Evolutionary conservation across 2,888 invertebrate species (phyloP), one percentile per base, ranked within the genome.

Genomic region (Mimumesa dahlbomi): DNA sequence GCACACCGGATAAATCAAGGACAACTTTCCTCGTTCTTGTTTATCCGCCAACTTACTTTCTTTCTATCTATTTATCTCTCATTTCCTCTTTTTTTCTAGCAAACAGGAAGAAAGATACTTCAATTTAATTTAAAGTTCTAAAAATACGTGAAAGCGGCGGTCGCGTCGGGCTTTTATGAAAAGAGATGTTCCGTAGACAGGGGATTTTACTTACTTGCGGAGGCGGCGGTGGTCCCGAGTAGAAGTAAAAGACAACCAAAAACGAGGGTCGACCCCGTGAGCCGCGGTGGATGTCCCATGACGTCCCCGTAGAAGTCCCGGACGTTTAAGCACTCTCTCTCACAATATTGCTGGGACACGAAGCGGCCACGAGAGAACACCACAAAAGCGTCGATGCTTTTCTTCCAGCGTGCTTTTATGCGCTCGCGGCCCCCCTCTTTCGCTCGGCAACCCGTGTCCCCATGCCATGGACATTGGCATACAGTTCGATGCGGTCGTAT

Each of bases 401-500:
- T 87, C 86, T 84, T 83, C 84, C 79, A 67, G 73, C 79, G 81
- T 74, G 87, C 88, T 89, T 89, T 88, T 89, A 89, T 89, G 87
- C 85, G 87, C 84, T 87, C 86, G 84, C 77, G 74, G 77, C 75
- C 81, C 82, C 84, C 82, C 81, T 74, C 79, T 52, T 50, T 16
- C 16, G 14, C 36, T 18, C 29, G 42, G 43, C 48, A 25, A 59
- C 57, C 42, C 46, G 46, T 49, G 31, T 43, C 57, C 61, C 54
- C 36, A 52, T 54, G 65, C 31, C 54, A n/a, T 72, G 64, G 71
- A 71, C 71, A 72, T 72, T 71, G 71, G 71, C 71, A 70, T 70
- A 63, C 52, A 50, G 52, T 25, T 29, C 62, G 29, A 31, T 18
- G 16, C 34, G n/a, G 49, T n/a, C 34, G 53, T 71, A 29, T 70